Evolutionary conservation across 2,113 vertebrate genomes (phyloP), one percentile per base, ranked within the genome.

Genomic region (Zosterops borbonicus): DNA sequence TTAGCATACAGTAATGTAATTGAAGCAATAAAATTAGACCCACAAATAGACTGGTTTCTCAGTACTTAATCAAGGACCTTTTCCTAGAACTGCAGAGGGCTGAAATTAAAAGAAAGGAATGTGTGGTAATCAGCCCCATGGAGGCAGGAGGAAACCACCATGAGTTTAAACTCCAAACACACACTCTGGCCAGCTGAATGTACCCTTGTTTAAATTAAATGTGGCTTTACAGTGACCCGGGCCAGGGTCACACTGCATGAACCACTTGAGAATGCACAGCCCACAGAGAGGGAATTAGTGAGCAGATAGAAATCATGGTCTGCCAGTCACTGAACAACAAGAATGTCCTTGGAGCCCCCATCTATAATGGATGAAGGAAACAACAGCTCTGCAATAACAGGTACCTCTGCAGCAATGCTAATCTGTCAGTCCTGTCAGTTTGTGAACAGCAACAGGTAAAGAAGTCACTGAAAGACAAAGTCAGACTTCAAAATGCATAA

Each of bases 71-170:
- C 86, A 87, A 95, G 59, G 78, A 75, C 93, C 75, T 97, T 92
- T 97, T 97, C 95, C 95, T 90, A 92, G 97, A 97, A 97, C 89
- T 87, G 59, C 79, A 94, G 83, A 94, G 65, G 74, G 87, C 82
- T 95, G 90, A 96, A 96, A 97, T 96, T 94, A 96, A 96, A 94
- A 96, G 93, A 95, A 96, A 81, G 90, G 93, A 97, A 97, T 96
- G 95, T 87, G 90, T 89, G 89, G 95, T 86, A 93, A 95, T 95
- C 96, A 95, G 90, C 68, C 76, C 68, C 75, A 91, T 8, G 28
- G 69, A 94, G 82, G 50, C 74, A 93, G 83, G 83, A 96, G 69
- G 81, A 95, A 94, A 90, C 91, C 87, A 87, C 77, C 73, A 39
- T 11, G 63, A 95, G 59, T 90, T 93, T 90, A 52, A 96, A 81